Percentiles rank a stretch among this genome's conserved stretches.
phyloP scores from a whole-genome alignment of 2,797 vertebrate genomes.

The Syngnathus rostellatus region DNA sequence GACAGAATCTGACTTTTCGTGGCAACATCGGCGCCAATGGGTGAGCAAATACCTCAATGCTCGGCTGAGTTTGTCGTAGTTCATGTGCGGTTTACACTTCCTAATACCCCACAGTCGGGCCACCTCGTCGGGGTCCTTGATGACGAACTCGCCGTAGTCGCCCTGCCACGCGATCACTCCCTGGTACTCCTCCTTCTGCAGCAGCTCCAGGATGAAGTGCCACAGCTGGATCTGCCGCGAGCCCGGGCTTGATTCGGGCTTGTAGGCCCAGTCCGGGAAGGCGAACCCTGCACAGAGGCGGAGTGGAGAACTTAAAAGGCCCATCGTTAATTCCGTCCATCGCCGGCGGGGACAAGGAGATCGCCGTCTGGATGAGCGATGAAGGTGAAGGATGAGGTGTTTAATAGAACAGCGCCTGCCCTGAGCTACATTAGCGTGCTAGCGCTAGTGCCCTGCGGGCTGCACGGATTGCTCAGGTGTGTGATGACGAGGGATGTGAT shows the following conservation, averaged over 20 bases:
- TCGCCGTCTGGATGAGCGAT: slow-evolving; percentile 47
- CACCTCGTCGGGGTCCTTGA: slow-evolving; percentile 92
- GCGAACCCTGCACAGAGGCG: slow-evolving; percentile 72
- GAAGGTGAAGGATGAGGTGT: slow-evolving; percentile 66
- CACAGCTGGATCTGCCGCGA: slow-evolving; percentile 92
- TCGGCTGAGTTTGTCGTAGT: slow-evolving; percentile 91
- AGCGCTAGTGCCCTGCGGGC: slow-evolving; percentile 55
- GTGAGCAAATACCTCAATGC: slow-evolving; percentile 70
- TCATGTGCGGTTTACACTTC: slow-evolving; percentile 96
- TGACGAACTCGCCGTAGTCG: slow-evolving; percentile 91
- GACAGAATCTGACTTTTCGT: no score
- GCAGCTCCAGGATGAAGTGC: slow-evolving; percentile 91
- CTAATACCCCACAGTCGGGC: slow-evolving; percentile 86
- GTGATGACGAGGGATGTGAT: slow-evolving; percentile 60
- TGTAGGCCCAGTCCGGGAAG: slow-evolving; percentile 94
- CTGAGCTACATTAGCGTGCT: slow-evolving; percentile 60
- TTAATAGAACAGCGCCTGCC: slow-evolving; percentile 65
- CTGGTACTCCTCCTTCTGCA: slow-evolving; percentile 89
- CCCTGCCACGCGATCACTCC: slow-evolving; percentile 91
- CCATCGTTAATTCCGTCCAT: slow-evolving; percentile 52
- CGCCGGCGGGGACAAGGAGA: slow-evolving; percentile 18
- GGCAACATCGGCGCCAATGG: no score
- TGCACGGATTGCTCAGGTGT: slow-evolving; percentile 63
- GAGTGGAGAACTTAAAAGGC: slow-evolving; percentile 24
- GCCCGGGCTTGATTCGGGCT: slow-evolving; percentile 87